A percentile compares a stretch with the other conserved stretches of the same genome.
Conservation (phyloP, 2,113 vertebrate species). For the Antigone vipio region DNA sequence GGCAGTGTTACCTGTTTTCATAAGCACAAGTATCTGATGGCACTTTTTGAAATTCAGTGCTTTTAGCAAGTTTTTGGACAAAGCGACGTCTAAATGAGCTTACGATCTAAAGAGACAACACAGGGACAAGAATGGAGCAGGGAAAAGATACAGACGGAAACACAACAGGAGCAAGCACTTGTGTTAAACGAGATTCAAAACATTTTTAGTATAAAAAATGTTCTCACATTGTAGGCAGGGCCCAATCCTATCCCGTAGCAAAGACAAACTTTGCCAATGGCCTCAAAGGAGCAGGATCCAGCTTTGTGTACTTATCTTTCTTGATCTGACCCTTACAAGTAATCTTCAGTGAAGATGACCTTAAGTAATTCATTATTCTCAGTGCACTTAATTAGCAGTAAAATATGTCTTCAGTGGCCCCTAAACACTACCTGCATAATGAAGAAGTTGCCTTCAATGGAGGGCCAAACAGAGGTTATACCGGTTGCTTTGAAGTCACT, state of each 20-base stretch:
- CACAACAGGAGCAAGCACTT: background rate
- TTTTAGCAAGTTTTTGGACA: background rate
- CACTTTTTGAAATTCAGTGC: background rate
- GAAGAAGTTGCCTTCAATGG: background rate
- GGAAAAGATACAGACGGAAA: background rate
- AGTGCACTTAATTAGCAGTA: background rate
- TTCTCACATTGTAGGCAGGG: background rate
- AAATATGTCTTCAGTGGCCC: background rate
- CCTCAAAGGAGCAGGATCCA: background rate
- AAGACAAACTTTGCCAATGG: background rate
- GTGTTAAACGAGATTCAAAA: background rate
- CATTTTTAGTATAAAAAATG: background rate
- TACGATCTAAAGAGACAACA: background rate
- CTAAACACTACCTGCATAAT: background rate
- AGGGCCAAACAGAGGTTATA: background rate
- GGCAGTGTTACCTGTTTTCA: background rate
- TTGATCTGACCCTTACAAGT: background rate
- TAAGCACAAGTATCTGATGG: background rate
- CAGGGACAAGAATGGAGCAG: background rate
- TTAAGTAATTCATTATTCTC: background rate
- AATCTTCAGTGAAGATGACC: background rate
- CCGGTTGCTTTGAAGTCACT: background rate
- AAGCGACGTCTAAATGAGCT: background rate
- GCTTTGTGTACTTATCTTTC: background rate
- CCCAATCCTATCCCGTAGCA: background rate